Evolutionary conservation across 2,797 vertebrate genomes (phyloP).

Genomic region (Benthosema pterotum): DNA sequence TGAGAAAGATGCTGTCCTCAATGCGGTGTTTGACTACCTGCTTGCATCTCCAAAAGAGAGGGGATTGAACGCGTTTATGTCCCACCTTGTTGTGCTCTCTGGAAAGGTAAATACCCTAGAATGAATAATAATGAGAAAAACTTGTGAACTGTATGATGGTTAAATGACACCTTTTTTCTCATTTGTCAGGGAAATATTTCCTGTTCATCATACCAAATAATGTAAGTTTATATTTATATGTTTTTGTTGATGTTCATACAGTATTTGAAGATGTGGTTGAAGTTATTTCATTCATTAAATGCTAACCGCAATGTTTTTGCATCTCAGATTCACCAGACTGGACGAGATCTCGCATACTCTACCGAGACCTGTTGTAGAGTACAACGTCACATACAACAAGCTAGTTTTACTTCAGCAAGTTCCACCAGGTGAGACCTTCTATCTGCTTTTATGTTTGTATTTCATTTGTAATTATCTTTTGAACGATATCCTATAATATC

Average conservation of each 20-base stretch:
- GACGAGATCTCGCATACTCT: constrained; percentile 47
- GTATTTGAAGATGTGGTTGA: too few relatives aligned
- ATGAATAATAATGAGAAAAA: too few relatives aligned
- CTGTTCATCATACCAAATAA: constrained; percentile 62
- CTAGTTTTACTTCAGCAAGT: constrained; percentile 37
- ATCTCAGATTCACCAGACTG: constrained; percentile 65
- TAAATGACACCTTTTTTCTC: constrained; percentile 14
- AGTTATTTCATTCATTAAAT: background rate
- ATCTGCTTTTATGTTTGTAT: too few relatives aligned
- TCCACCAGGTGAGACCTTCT: constrained; percentile 58
- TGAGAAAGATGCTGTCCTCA: constrained; percentile 52
- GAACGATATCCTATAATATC: background rate
- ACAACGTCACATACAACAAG: constrained; percentile 46
- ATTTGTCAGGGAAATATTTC: constrained; percentile 61
- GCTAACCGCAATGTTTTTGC: background rate
- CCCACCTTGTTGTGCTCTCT: constrained; percentile 29
- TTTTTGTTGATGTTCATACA: background rate
- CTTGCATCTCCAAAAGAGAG: constrained; percentile 5
- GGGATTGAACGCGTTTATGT: constrained; percentile 49
- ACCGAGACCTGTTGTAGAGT: constrained; percentile 26
- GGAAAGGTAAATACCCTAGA: constrained; percentile 35
- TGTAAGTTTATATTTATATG: constrained; percentile 66
- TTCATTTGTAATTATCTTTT: background rate
- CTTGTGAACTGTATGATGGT: too few relatives aligned
- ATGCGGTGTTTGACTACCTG: constrained; percentile 61